These are phyloP conservation scores for Drosophila malerkotliana DNA, from an alignment of 1,140 invertebrate species.

Conservation along the genomic window DNA sequence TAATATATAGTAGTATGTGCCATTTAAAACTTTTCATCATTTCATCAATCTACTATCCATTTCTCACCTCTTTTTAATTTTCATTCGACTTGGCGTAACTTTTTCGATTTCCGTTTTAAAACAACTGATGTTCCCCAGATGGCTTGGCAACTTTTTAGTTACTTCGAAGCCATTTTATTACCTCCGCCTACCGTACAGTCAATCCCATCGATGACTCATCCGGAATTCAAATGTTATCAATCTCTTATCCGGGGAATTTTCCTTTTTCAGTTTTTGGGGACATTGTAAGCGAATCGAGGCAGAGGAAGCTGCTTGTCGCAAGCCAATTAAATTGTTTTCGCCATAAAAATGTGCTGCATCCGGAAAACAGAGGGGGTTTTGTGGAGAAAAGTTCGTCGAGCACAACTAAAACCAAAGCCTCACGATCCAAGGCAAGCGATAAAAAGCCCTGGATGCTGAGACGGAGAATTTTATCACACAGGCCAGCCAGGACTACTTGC, in stretches of 20 bases:
- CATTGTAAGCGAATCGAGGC: conserved; percentile 34
- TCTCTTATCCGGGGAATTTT: conserved; percentile 47
- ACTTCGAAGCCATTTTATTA: conserved; percentile 24
- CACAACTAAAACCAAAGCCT: conserved; percentile 55
- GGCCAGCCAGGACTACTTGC: conserved; percentile 27
- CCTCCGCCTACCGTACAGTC: conserved; percentile 25
- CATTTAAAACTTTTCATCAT: conserved; percentile 35
- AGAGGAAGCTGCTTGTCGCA: conserved; percentile 41
- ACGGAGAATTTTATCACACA: conserved; percentile 73
- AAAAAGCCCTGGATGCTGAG: conserved; percentile 48
- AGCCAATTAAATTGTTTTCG: conserved; percentile 76
- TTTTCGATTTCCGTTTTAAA: conserved; percentile 34
- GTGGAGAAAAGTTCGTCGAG: conserved; percentile 11
- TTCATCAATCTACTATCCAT: conserved; percentile 33
- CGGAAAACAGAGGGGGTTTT: conserved; percentile 1
- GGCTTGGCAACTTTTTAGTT: conserved; percentile 44
- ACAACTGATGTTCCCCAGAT: conserved; percentile 14
- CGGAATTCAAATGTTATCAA: conserved; percentile 61
- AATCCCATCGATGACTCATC: conserved; percentile 54
- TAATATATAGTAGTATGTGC: not conserved
- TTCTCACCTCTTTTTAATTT: conserved; percentile 7
- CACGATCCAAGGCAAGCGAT: conserved; percentile 65
- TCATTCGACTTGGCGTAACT: conserved; percentile 17
- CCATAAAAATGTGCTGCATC: conserved; percentile 76
- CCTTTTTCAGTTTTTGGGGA: conserved; percentile 12